Conservation (phyloP, 2,888 invertebrate genomes). For the Rotaria socialis region DNA sequence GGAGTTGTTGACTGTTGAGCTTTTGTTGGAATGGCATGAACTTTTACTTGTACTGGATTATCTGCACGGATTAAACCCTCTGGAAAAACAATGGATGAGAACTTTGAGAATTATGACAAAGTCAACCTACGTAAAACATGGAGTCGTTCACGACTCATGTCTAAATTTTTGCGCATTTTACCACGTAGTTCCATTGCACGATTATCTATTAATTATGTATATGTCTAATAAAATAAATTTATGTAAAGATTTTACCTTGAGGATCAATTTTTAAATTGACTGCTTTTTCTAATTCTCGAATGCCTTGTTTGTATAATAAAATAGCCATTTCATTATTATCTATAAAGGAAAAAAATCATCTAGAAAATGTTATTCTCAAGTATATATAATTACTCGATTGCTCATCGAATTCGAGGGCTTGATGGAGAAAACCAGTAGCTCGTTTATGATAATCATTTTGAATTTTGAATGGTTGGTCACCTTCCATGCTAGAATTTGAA, state of each 20-base stretch:
- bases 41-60: not conserved
- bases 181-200: slow-evolving; percentile 84
- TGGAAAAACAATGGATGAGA: not conserved
- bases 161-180: slow-evolving; percentile 90
- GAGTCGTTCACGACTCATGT: slow-evolving; percentile 86
- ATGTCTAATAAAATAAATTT: no score
- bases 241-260: not conserved
- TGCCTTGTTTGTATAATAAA: not conserved
- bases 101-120: not conserved
- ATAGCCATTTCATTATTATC: slow-evolving; percentile 7
- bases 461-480: not conserved
- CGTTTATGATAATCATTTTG: not conserved
- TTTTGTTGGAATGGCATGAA: not conserved
- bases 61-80: not conserved
- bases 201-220: slow-evolving; percentile 65
- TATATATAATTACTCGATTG: not conserved
- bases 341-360: not conserved
- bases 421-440: not conserved
- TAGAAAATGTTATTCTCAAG: no score
- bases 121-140: slow-evolving; percentile 75
- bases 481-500: not conserved
- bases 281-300: not conserved
- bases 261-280: not conserved
- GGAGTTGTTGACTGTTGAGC: not conserved
- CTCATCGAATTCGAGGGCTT: slow-evolving; percentile 7